Evolutionary conservation across 64 coral and sea anemone genomes (phyloP), one percentile per base, ranked within the genome.

Genomic region (Montipora sp.): DNA sequence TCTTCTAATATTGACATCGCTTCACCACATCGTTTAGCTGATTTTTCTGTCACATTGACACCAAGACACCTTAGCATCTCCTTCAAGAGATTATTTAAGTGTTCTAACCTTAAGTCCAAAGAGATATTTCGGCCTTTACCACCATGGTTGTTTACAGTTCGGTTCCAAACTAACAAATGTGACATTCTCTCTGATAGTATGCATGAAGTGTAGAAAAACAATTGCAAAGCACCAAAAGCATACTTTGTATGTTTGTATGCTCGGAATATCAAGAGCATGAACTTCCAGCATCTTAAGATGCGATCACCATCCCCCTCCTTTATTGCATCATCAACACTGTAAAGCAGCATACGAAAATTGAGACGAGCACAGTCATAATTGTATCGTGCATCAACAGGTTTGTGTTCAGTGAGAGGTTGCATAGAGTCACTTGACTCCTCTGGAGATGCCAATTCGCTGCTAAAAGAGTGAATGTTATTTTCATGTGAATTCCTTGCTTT

Each of bases 31-130:
- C 70, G 57, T 51, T 76, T 77, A 12, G 72, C 75, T 36, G 51
- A 76, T 57, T 75, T 75, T 11, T 48, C 48, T 3, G 48, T 75
- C 8, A 50, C 87, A 55, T 89, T 89, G 72, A 79, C 77, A 48
- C 94, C 89, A 79, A 95, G 76, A 59, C 69, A 45, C 57, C 77
- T 90, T 19, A 95, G 77, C 22, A 87, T 59, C 24, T 78, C 89
- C 79, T 95, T 95, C 5, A 76, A 61, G 5, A 94, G 4, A 70
- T 94, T 75, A 27, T 89, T 87, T 3, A 87, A 60, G 21, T 93
- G 82, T 36, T 92, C 80, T 20, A 92, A 18, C 46, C 90, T 51
- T 43, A 92, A 77, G 57, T 84, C 90, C 79, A 83, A 53, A 63
- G 90, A 77, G 75, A 87, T 93, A 75, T 87, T 87, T 19, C 43